These are phyloP conservation scores for Onthophagus sagittarius DNA, from an alignment of 2,888 invertebrate species.

Conservation along the genomic window DNA sequence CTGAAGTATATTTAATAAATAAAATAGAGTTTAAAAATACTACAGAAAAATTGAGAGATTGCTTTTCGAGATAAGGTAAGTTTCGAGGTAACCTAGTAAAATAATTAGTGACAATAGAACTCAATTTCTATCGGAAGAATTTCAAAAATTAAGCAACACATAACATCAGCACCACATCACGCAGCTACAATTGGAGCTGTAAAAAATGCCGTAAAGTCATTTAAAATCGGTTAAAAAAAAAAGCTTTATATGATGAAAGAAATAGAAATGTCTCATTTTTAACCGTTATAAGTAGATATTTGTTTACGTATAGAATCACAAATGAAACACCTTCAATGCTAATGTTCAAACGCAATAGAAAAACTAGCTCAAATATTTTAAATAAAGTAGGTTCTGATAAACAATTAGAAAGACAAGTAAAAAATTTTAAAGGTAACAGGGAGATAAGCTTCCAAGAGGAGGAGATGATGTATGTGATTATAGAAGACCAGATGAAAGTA, in stretches of 20 bases:
- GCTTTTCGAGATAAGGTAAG: constrained; percentile 34
- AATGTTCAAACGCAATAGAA: neutral
- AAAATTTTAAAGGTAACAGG: neutral
- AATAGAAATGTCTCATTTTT: too few relatives aligned
- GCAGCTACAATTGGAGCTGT: neutral
- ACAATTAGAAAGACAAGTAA: neutral
- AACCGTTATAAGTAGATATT: neutral
- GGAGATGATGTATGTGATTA: neutral
- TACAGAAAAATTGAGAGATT: constrained; percentile 25
- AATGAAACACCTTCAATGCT: neutral
- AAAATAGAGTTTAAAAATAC: constrained; percentile 23
- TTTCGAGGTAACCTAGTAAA: too few relatives aligned
- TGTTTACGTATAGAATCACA: neutral
- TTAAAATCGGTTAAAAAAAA: neutral
- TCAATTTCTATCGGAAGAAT: neutral
- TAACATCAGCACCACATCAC: neutral
- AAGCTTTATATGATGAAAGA: neutral
- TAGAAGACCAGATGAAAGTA: neutral
- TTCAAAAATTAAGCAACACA: neutral
- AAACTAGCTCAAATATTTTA: neutral
- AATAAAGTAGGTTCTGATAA: neutral
- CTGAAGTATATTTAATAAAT: constrained; percentile 37
- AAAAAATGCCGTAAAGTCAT: neutral
- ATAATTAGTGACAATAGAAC: too few relatives aligned
- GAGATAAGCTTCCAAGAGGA: neutral